Percentiles rank a stretch among this genome's conserved stretches.
These are phyloP conservation scores for Meandrina meandrites DNA, from an alignment of 92 coral and sea anemone species.

Conservation along the genomic window DNA sequence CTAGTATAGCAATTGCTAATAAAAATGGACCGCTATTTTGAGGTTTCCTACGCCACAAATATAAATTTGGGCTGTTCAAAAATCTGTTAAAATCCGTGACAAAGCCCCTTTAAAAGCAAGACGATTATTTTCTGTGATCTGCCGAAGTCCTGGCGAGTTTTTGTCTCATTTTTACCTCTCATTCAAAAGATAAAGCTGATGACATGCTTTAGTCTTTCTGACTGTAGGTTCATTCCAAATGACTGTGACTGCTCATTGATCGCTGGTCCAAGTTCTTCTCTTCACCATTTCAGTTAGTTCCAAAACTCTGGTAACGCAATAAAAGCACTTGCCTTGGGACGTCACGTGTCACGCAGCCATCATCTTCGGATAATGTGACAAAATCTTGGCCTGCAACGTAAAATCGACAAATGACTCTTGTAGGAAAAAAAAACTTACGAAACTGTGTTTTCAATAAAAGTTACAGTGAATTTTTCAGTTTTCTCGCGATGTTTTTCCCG, in stretches of 20 bases:
- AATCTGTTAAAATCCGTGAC: too few relatives aligned
- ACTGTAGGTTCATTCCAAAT: not conserved
- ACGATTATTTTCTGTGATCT: not conserved
- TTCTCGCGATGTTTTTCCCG: too few relatives aligned
- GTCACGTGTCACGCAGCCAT: constrained; percentile 16
- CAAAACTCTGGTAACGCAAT: not conserved
- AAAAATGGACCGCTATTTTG: too few relatives aligned
- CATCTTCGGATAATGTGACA: constrained; percentile 57
- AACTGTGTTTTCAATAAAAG: not conserved
- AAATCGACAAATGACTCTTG: not conserved
- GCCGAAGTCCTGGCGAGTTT: not conserved
- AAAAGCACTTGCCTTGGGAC: not conserved
- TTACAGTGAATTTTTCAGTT: too few relatives aligned
- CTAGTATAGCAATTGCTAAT: too few relatives aligned
- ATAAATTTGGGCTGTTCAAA: too few relatives aligned
- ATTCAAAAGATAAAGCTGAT: not conserved
- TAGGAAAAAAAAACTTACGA: not conserved
- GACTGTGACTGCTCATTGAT: not conserved
- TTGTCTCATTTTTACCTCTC: not conserved
- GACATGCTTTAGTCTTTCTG: not conserved
- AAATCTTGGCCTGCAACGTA: constrained; percentile 63
- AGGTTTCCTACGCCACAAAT: too few relatives aligned
- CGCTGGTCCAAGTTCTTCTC: not conserved
- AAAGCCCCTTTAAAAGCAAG: too few relatives aligned
- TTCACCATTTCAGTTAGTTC: not conserved